Base-by-base conservation (phyloP, 1,140 invertebrate genomes). In the Hesperophylax magnus region DNA sequence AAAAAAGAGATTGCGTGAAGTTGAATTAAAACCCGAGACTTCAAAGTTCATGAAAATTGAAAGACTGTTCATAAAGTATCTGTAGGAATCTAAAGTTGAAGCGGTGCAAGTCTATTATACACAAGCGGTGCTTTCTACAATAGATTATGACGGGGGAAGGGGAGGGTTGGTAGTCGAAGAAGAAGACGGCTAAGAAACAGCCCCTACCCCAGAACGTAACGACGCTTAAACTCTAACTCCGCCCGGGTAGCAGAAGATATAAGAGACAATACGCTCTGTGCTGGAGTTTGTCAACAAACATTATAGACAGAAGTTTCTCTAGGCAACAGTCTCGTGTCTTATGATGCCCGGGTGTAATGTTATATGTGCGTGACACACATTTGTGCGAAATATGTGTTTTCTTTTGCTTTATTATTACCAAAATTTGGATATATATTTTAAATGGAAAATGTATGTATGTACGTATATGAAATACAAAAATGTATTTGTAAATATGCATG, bases 201-300 rank as follows among this genome's bases (percentile, higher is more conserved):
- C 75, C 58, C 60, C 17, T 72, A 18, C 18, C 56, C 71, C 17
- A 2, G 52, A 58, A 75, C 71, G 56, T 75, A 75, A 75, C 71
- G 71, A 27, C 5, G 24, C 52, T 31, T n/a, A 75, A 58, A 47
- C 39, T 47, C 39, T 14, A n/a, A 71, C 31, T 18, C 24, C 39
- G 18, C 34, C n/a, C 17, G 65, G 65, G 27, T 65, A 15, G 39
- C 39, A 63, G 75, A 56, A 52, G 58, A 54, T 24, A 11, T 47
- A 47, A 18, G 65, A 82, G 81, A 82, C 81, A 82, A 82, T 82
- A 82, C 78, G 81, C 81, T 79, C 77, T 80, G 34, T 82, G 81
- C 22, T 60, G 20, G 80, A 82, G 81, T 82, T 82, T 80, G 75
- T 80, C 61, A 80, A 80, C 81, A 80, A 79, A 82, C 81, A 80